Conservation (phyloP, 2,797 vertebrate species). For the Pangasius krempfi region DNA sequence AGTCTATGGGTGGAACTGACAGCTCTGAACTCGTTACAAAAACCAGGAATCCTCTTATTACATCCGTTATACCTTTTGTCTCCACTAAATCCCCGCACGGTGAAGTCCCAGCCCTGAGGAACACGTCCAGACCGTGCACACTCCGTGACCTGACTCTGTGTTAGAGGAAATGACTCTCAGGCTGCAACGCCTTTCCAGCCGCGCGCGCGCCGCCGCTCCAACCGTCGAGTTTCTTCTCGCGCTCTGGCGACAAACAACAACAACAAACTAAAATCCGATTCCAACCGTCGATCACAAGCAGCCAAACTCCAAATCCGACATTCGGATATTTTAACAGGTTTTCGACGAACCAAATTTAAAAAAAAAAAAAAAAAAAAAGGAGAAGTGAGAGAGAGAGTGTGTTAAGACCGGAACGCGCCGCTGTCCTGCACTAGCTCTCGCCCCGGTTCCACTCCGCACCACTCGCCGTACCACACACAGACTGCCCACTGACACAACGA, state of each 20-base stretch:
- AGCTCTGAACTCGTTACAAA: slow-evolving; percentile 1
- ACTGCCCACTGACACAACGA: slow-evolving; percentile 84
- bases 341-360: neutral
- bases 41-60: neutral
- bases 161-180: no score
- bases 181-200: slow-evolving; percentile 13
- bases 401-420: slow-evolving; percentile 65
- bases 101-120: neutral
- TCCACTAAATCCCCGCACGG: slow-evolving; percentile 63
- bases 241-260: neutral
- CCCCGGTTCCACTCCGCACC: slow-evolving; percentile 68
- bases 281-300: neutral
- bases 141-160: neutral
- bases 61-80: slow-evolving; percentile 76
- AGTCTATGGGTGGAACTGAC: neutral
- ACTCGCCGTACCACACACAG: slow-evolving; percentile 84
- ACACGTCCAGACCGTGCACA: neutral
- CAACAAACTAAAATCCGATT: neutral
- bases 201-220: slow-evolving; percentile 19
- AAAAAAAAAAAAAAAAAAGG: neutral
- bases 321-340: neutral
- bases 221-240: slow-evolving; percentile 13
- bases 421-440: slow-evolving; percentile 53
- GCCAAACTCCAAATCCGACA: neutral
- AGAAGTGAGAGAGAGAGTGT: neutral